phyloP scores from a whole-genome alignment of 1,140 invertebrate genomes.

The Medauroidea extradentata region DNA sequence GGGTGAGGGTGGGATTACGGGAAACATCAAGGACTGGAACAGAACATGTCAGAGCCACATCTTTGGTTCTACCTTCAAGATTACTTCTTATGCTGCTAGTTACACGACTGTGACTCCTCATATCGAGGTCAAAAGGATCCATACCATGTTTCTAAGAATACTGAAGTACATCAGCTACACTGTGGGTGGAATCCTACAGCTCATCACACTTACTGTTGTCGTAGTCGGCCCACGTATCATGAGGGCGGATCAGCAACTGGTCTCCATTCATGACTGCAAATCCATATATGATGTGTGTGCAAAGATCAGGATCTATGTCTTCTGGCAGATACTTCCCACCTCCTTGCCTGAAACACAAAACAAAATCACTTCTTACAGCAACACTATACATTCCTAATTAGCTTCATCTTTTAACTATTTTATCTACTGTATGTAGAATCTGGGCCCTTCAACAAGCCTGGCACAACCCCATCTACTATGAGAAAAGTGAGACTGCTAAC shows the following conservation, averaged over 20 bases:
- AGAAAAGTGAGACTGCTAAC: no score
- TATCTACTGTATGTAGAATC: no score
- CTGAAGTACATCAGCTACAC: neutral
- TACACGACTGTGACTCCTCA: no score
- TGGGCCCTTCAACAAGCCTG: no score
- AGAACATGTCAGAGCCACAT: no score
- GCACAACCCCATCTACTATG: no score
- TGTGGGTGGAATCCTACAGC: neutral
- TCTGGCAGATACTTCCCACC: slow-evolving; percentile 58
- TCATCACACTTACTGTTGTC: slow-evolving; percentile 51
- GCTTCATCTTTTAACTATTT: no score
- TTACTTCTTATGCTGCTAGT: neutral
- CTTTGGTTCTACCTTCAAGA: no score
- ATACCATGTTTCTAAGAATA: neutral
- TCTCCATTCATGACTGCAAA: slow-evolving; percentile 62
- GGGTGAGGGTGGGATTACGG: no score
- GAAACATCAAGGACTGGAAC: no score
- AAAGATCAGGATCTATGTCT: slow-evolving; percentile 62
- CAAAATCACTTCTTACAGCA: neutral
- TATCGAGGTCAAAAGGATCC: no score
- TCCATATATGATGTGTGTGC: slow-evolving; percentile 70
- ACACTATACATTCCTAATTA: no score
- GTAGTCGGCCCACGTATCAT: slow-evolving; percentile 63
- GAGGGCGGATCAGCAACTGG: slow-evolving; percentile 56
- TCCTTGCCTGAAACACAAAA: slow-evolving; percentile 44